Percentiles rank a stretch among this genome's conserved stretches.
Conservation (phyloP, 2,113 vertebrate genomes). For the Capreolus pygargus region DNA sequence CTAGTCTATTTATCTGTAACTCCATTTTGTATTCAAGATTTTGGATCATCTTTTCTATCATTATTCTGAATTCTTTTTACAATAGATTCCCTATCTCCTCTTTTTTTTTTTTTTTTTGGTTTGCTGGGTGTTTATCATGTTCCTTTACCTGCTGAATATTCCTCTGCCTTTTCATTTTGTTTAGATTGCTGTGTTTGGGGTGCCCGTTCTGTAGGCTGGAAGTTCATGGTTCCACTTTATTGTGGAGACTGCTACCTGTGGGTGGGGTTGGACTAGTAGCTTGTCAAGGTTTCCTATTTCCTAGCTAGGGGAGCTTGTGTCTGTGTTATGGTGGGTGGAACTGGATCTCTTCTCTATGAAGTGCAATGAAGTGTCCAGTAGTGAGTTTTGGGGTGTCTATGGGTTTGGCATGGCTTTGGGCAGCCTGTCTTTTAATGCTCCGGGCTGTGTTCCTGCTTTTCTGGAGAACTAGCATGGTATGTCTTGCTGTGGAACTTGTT, state of each 20-base stretch:
- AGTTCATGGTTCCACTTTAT: not conserved
- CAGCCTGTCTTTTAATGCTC: not conserved
- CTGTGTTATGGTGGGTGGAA: not conserved
- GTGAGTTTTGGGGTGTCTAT: not conserved
- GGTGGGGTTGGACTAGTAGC: not conserved
- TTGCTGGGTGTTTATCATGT: not conserved
- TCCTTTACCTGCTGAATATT: not conserved
- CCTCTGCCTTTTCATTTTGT: not conserved
- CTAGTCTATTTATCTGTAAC: not conserved
- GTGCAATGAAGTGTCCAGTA: not conserved
- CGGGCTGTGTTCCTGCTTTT: not conserved
- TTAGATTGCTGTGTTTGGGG: not conserved
- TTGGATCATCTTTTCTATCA: not conserved
- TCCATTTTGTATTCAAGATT: not conserved
- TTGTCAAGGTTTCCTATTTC: not conserved
- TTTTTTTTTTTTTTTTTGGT: not conserved
- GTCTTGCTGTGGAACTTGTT: not conserved
- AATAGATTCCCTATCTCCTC: not conserved
- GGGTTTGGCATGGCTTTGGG: not conserved
- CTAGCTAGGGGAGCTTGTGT: not conserved
- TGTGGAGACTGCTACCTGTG: not conserved
- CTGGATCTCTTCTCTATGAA: not conserved
- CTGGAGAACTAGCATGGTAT: not conserved
- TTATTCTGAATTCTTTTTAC: not conserved
- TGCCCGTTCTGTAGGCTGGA: not conserved